Evolutionary conservation across 2,113 vertebrate species (phyloP), one percentile per base, ranked within the genome.

Genomic region (Crotalus helleri): DNA sequence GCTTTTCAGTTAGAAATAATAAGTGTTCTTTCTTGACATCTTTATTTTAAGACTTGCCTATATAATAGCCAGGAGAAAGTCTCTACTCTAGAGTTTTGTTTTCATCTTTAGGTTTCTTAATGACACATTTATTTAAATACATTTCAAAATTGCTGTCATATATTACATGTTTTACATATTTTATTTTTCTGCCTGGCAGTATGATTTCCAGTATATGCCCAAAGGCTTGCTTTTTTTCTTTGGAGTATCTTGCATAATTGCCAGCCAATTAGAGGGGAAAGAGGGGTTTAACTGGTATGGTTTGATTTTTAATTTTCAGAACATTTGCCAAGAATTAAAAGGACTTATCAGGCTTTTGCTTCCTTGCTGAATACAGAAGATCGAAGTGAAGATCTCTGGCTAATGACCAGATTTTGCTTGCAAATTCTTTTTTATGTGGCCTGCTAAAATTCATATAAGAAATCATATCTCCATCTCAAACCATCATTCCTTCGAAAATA

Each of bases 211-310:
- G 39, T 0, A 46, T 1, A 74, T 55, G 61, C 29, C 44, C 23
- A 58, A 85, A 93, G 58, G 91, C 91, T 5, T 15, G 24, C 86
- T 46, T 58, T 53, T 29, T 24, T 92, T 44, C 21, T 12, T 59
- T 61, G 3, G 26, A 91, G 29, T 91, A 57, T 81, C 24, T 26
- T 53, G 89, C 9, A 3, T 74, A 39, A 44, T 55, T 74, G 57
- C 55, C 55, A 91, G 4, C 44, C 39, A 91, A 61, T 88, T 58
- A 94, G 90, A 92, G 91, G 74, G 91, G 92, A 90, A 91, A 87
- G 85, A 13, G 49, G 49, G 33, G 93, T 95, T 95, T 92, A 95
- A 92, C 93, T 96, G 95, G 92, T 94, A 94, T 94, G 46, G 93
- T 96, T 95, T 95, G 93, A 64, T 54, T 69, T 61, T 89, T 89